Evolutionary conservation across 2,888 invertebrate genomes (phyloP), one percentile per base, ranked within the genome.

Genomic region (Clepsis dumicolana): DNA sequence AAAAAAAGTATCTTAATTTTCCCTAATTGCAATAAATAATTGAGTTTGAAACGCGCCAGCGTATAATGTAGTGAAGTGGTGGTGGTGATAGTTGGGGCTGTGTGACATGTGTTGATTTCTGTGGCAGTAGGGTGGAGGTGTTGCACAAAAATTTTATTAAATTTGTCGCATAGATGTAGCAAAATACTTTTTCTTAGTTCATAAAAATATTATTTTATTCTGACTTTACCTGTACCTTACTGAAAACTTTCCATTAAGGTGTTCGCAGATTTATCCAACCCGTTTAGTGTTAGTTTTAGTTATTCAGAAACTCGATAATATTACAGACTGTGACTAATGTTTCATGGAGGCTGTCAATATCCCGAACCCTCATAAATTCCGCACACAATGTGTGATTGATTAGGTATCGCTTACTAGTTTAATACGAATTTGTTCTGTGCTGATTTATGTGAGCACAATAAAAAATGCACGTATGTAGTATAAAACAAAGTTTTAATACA

Each of bases 361-460:
- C 59, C 25, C 67, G 68, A 70, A 78, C 80, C 82, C 79, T 77
- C 78, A 79, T 82, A 82, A 79, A 82, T 82, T 77, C 38, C 73
- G 73, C 75, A 73, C 74, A 81, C 82, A 81, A 81, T 81, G 80
- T 80, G 81, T 83, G 82, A 83, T 82, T 78, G 81, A 83, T 83
- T 67, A 14, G 62, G 38, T 50, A 50, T 27, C 62, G 56, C 54
- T 62, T 56, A 67, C 56, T 48, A 48, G 21, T 67, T 67, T 67
- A 38, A 67, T 62, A 63, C 56, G 41, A 67, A 67, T 67, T 63
- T 63, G 62, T 63, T 61, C 70, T 67, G 54, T 35, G 35, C 64
- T 65, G 70, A 73, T 74, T 71, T 71, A 68, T 72, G 68, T 71
- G 52, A 65, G 70, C n/a, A n/a, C n/a, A n/a, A n/a, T n/a, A n/a